These are phyloP conservation scores for Copsychus sechellarum DNA, from an alignment of 2,113 vertebrate species.

Conservation along the genomic window DNA sequence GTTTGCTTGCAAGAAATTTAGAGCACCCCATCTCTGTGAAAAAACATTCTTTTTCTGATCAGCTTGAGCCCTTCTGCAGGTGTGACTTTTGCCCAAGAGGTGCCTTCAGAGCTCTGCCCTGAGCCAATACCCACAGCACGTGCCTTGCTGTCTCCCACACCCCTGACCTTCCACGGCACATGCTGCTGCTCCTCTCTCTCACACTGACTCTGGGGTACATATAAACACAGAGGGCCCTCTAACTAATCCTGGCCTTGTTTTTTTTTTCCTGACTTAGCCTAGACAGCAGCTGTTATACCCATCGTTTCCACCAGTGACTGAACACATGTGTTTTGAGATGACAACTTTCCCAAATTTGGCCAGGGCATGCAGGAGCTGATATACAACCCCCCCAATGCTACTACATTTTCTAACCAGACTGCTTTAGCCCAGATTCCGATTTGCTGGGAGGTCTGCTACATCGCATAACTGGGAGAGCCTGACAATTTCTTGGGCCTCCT, in stretches of 20 bases:
- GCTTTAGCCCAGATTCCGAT: not conserved
- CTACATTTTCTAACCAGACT: not conserved
- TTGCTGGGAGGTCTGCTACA: not conserved
- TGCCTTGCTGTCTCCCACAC: not conserved
- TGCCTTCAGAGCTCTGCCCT: not conserved
- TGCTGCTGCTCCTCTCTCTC: not conserved
- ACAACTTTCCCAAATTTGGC: not conserved
- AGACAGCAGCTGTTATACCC: not conserved
- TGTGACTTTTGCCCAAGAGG: not conserved
- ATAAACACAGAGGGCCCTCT: not conserved
- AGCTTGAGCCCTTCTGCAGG: not conserved
- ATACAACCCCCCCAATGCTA: not conserved
- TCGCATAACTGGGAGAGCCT: not conserved
- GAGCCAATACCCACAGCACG: not conserved
- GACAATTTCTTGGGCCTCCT: not conserved
- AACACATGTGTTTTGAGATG: not conserved
- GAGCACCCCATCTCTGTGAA: not conserved
- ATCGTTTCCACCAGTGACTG: not conserved
- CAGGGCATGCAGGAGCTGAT: not conserved
- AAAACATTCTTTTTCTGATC: not conserved
- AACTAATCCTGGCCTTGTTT: not conserved
- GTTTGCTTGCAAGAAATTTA: not conserved
- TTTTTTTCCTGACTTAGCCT: not conserved
- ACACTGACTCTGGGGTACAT: not conserved
- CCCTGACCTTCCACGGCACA: not conserved